Evolutionary conservation across 1,140 invertebrate genomes (phyloP), one percentile per base, ranked within the genome.

Genomic region (Drosophila miranda): DNA sequence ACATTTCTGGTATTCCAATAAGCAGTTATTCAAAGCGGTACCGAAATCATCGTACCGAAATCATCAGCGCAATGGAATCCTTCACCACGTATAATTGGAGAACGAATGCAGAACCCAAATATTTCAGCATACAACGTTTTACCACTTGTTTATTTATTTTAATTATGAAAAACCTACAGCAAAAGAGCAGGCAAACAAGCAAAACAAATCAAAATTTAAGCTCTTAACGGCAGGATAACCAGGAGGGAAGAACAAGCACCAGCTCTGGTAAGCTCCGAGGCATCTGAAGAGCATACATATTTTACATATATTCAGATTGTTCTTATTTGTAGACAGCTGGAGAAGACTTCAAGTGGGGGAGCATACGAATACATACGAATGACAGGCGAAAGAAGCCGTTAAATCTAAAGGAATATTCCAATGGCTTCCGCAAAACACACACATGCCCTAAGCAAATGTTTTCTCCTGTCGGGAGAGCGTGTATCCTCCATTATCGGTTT

Each of bases 11-110:
- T 79, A 82, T 75, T 77, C 82, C 81, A 84, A 84, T 84, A 84
- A 84, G 81, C 81, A 84, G 81, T 86, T 84, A 87, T 81, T 81
- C 77, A 86, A 77, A 81, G 51, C 56, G 28, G 54, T 23, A 43
- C 9, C 19, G 16, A 28, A 42, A 34, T 34, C 61, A 7, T 11
- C 23, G 53, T n/a, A n/a, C n/a, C n/a, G n/a, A n/a, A n/a, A n/a
- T n/a, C 52, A 8, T 4, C 21, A 13, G 43, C 11, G 34, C 50
- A 34, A 1, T n/a, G 54, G 49, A 30, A 53, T 48, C 61, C 7
- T 3, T 26, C n/a, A 16, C 16, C 16, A 16, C 1, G 16, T 16
- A 16, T 16, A 16, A 16, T 16, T 23, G 19, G 34, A 46, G 45
- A 64, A 63, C 21, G 28, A 26, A 28, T 30, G 38, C 19, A 46